Percentiles rank a stretch among this genome's conserved stretches.
Evolutionary conservation across 2,113 vertebrate genomes (phyloP).

Genomic region (Rhipidura dahli): DNA sequence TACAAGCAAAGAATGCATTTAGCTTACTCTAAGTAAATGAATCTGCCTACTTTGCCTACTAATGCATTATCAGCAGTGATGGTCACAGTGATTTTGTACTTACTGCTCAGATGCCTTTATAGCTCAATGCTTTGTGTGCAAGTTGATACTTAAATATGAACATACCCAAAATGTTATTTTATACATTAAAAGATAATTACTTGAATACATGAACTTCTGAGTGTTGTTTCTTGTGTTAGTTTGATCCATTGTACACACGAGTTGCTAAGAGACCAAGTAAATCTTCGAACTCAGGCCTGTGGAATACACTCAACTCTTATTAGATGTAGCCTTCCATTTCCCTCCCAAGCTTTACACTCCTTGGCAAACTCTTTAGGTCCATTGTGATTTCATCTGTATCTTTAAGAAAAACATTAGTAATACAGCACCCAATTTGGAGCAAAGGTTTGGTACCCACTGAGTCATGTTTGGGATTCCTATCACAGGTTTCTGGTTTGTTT

Average conservation of each 20-base stretch:
- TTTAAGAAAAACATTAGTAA: constrained; percentile 26
- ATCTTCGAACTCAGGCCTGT: constrained; percentile 8
- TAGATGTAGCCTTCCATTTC: constrained; percentile 28
- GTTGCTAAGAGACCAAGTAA: not conserved
- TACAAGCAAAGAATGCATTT: constrained; percentile 98
- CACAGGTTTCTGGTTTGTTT: not conserved
- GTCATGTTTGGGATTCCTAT: not conserved
- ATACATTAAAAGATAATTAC: not conserved
- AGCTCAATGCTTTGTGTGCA: constrained; percentile 62
- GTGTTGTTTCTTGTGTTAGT: not conserved
- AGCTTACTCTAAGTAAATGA: constrained; percentile 89
- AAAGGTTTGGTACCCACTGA: not conserved
- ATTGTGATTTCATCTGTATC: constrained; percentile 28
- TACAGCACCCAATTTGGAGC: not conserved
- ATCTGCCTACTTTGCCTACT: constrained; percentile 87
- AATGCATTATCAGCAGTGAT: constrained; percentile 78
- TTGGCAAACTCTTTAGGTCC: constrained; percentile 42
- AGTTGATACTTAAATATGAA: not conserved
- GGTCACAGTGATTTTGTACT: constrained; percentile 74
- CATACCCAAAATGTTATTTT: not conserved
- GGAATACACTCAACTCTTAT: constrained; percentile 25
- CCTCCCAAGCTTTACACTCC: constrained; percentile 33
- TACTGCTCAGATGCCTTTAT: constrained; percentile 62
- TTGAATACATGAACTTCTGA: not conserved
- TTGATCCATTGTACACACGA: not conserved